phyloP scores from a whole-genome alignment of 92 coral and sea anemone species.

The Epizoanthus ramosus region DNA sequence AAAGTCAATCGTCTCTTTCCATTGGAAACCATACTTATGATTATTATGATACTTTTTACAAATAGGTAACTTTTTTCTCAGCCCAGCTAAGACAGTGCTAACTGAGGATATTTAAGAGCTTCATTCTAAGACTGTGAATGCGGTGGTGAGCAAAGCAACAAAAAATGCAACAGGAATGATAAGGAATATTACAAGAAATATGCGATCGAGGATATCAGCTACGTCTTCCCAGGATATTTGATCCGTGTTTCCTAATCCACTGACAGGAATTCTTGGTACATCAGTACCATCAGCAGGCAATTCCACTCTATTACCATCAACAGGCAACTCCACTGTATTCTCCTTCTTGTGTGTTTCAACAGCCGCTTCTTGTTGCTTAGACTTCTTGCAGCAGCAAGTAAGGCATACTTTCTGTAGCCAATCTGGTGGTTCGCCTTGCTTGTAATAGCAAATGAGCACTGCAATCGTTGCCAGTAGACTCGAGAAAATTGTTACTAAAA shows the following conservation, averaged over 20 bases:
- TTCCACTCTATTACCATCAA: background rate
- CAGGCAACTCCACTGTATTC: background rate
- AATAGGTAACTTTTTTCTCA: too few relatives aligned
- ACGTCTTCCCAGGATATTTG: conserved; percentile 22
- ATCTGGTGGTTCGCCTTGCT: conserved; percentile 6
- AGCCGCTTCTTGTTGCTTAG: background rate
- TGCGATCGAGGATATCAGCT: conserved; percentile 26
- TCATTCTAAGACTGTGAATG: background rate
- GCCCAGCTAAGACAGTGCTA: too few relatives aligned
- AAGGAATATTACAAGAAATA: conserved; percentile 22
- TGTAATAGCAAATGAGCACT: conserved; percentile 24
- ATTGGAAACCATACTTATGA: too few relatives aligned
- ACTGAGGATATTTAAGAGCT: too few relatives aligned
- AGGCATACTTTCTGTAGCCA: conserved; percentile 24
- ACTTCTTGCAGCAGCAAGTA: conserved; percentile 1
- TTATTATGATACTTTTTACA: too few relatives aligned
- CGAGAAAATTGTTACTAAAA: conserved; percentile 1
- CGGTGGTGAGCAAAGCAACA: background rate
- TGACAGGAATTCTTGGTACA: background rate
- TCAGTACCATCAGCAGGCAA: background rate
- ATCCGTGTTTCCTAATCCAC: background rate
- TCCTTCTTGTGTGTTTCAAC: background rate
- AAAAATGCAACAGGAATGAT: conserved; percentile 11
- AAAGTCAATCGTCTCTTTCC: too few relatives aligned
- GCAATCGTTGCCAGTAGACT: conserved; percentile 27